A percentile compares a stretch with the other conserved stretches of the same genome.
phyloP scores from a whole-genome alignment of 2,113 vertebrate species.

The Sialia sialis region DNA sequence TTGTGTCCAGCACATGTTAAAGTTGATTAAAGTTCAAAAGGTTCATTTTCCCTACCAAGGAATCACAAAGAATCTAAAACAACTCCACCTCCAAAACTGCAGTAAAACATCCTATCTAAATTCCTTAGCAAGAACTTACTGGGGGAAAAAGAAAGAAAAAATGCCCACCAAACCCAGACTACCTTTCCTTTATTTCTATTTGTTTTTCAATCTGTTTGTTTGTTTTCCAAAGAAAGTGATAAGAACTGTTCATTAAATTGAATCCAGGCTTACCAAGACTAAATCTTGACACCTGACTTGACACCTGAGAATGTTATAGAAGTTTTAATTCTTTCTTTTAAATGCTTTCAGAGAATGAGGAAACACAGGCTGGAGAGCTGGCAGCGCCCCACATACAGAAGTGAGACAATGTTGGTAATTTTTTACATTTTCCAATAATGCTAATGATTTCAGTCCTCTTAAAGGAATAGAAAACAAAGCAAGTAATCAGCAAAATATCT shows the following conservation, averaged over 20 bases:
- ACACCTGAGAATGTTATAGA: background rate
- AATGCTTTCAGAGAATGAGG: background rate
- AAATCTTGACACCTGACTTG: background rate
- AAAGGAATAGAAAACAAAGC: background rate
- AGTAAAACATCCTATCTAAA: background rate
- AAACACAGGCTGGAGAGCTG: background rate
- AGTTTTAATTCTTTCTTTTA: background rate
- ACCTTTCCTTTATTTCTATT: background rate
- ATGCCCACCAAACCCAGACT: accelerated
- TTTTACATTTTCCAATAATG: background rate
- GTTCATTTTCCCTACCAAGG: background rate
- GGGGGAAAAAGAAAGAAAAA: background rate
- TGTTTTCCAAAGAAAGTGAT: background rate
- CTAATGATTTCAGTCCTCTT: background rate
- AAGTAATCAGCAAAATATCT: background rate
- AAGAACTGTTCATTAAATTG: background rate
- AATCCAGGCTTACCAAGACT: background rate
- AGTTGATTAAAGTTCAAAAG: background rate
- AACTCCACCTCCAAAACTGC: background rate
- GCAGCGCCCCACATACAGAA: background rate
- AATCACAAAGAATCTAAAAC: background rate
- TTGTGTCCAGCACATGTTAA: background rate
- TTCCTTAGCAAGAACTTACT: background rate
- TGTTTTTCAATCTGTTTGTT: background rate
- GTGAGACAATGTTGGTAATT: background rate